phyloP scores from a whole-genome alignment of 1,140 invertebrate species.

The Atta cephalotes region DNA sequence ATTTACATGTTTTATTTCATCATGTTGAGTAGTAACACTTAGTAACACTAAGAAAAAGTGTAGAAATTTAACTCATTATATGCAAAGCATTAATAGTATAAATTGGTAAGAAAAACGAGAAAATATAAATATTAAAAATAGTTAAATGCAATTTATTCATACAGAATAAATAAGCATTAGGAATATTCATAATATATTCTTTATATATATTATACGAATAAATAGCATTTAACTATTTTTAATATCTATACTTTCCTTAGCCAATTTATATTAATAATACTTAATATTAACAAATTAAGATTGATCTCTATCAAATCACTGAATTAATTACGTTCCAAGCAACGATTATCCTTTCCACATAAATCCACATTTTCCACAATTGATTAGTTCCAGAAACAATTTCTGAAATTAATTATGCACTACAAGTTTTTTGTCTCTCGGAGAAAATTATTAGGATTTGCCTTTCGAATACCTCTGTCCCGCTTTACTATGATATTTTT shows the following conservation, averaged over 20 bases:
- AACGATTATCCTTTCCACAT: background rate
- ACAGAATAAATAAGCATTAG: too few relatives aligned
- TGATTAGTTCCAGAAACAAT: constrained; percentile 24
- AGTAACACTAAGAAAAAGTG: background rate
- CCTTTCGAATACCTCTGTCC: background rate
- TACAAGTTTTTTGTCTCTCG: background rate
- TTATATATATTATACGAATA: too few relatives aligned
- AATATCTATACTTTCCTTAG: too few relatives aligned
- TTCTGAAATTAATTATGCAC: constrained; percentile 34
- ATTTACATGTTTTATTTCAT: background rate
- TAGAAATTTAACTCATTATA: too few relatives aligned
- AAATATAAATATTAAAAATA: too few relatives aligned
- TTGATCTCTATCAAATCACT: background rate
- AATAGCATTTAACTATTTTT: too few relatives aligned
- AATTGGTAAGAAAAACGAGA: too few relatives aligned
- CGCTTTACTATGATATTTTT: background rate
- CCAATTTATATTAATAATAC: too few relatives aligned
- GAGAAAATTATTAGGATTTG: constrained; percentile 37
- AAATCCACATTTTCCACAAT: constrained; percentile 21
- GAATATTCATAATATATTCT: too few relatives aligned
- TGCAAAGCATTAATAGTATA: too few relatives aligned
- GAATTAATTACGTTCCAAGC: constrained; percentile 23
- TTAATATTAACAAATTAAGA: background rate
- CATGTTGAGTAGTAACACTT: background rate
- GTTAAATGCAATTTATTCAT: too few relatives aligned